Evolutionary conservation across 2,888 invertebrate genomes (phyloP).

Genomic region (Agriotes lineatus): DNA sequence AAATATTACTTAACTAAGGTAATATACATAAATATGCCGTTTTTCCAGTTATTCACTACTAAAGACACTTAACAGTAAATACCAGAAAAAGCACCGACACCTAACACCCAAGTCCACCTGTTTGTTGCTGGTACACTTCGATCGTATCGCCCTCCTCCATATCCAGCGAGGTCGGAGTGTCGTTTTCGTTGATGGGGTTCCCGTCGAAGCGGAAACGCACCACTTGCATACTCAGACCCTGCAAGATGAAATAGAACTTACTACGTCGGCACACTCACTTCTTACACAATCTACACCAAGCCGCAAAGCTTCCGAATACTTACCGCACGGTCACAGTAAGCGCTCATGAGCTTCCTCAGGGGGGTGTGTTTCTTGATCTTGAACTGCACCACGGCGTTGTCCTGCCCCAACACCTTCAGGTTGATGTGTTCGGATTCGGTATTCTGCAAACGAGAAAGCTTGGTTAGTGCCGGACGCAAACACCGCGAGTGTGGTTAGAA

Average conservation of each 20-base stretch:
- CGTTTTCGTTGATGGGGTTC: conserved; percentile 91
- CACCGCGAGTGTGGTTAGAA: conserved; percentile 44
- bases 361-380: conserved; percentile 98
- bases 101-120: conserved; percentile 74
- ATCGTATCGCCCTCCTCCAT: conserved; percentile 97
- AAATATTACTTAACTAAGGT: conserved; percentile 2
- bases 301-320: too few relatives aligned
- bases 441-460: conserved; percentile 47
- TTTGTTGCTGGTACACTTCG: conserved; percentile 96
- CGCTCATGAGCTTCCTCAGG: conserved; percentile 93
- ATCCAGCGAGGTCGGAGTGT: conserved; percentile 90
- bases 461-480: neutral
- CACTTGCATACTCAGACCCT: conserved; percentile 92
- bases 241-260: conserved; percentile 59
- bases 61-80: conserved; percentile 2
- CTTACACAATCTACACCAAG: too few relatives aligned
- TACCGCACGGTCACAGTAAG: conserved; percentile 96
- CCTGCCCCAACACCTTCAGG: conserved; percentile 94
- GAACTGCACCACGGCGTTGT: conserved; percentile 95
- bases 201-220: conserved; percentile 95
- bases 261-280: too few relatives aligned
- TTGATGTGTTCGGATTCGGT: conserved; percentile 90
- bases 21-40: conserved; percentile 24
- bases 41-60: neutral
- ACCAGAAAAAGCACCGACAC: conserved; percentile 8